phyloP scores from a whole-genome alignment of 92 coral and sea anemone species.

The Paramuricea clavata region DNA sequence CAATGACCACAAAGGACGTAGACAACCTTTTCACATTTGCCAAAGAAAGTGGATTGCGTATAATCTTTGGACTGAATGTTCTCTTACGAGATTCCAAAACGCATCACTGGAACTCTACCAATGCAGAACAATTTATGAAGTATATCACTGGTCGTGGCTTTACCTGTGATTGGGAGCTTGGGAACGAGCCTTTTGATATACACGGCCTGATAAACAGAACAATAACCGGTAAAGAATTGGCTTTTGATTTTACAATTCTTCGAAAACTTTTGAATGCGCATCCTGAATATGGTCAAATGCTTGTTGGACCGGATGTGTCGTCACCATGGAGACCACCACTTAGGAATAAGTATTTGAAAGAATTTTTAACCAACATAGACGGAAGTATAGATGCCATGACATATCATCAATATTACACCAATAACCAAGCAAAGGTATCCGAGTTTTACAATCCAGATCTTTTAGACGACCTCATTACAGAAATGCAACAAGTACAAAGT shows the following conservation, averaged over 20 bases:
- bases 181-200: conserved; percentile 75
- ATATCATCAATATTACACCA: conserved; percentile 86
- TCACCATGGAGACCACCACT: conserved; percentile 59
- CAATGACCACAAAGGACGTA: conserved; percentile 72
- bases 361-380: conserved; percentile 67
- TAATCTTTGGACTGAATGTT: conserved; percentile 87
- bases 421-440: conserved; percentile 24
- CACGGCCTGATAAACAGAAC: conserved; percentile 22
- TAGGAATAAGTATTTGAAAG: conserved; percentile 31
- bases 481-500: conserved; percentile 53
- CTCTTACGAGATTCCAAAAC: conserved; percentile 67
- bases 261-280: conserved; percentile 72
- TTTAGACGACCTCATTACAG: conserved; percentile 67
- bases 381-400: conserved; percentile 84
- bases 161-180: conserved; percentile 91
- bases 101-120: conserved; percentile 82
- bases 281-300: conserved; percentile 75
- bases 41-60: conserved; percentile 71
- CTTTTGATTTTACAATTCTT: conserved; percentile 71
- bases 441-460: conserved; percentile 76
- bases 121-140: conserved; percentile 80
- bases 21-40: conserved; percentile 76
- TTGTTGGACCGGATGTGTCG: conserved; percentile 86
- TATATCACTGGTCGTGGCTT: conserved; percentile 78
- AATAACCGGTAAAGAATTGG: conserved; percentile 64